Percentiles rank a stretch among this genome's conserved stretches.
Conservation (phyloP, 2,797 vertebrate species). For the Amphiprion clarkii region DNA sequence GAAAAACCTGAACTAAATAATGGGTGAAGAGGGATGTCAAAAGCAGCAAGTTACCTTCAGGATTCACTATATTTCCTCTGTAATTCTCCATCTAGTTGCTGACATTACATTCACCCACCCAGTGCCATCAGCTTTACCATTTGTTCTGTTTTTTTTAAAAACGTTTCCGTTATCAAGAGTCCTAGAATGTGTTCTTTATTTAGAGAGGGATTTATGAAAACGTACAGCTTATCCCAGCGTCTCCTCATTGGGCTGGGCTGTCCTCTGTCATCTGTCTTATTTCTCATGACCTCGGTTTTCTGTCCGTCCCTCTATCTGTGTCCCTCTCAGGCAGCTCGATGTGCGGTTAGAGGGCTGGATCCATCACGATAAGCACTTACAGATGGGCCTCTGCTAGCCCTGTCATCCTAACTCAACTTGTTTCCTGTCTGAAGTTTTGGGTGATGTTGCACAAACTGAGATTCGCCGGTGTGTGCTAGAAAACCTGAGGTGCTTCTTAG, state of each 20-base stretch:
- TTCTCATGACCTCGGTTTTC: slow-evolving; percentile 72
- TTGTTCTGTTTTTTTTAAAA: neutral
- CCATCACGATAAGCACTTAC: slow-evolving; percentile 81
- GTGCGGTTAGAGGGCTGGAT: slow-evolving; percentile 75
- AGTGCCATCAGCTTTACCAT: neutral
- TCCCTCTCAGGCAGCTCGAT: slow-evolving; percentile 60
- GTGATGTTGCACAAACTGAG: neutral
- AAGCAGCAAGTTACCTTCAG: slow-evolving; percentile 1
- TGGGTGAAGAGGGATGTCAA: no score
- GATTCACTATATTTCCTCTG: slow-evolving; percentile 15
- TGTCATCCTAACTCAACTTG: slow-evolving; percentile 54
- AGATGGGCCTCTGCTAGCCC: slow-evolving; percentile 75
- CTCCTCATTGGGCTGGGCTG: slow-evolving; percentile 49
- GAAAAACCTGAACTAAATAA: neutral
- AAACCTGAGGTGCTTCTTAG: neutral
- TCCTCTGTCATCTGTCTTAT: slow-evolving; percentile 79
- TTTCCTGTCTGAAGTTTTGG: slow-evolving; percentile 40
- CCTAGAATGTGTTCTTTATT: slow-evolving; percentile 36
- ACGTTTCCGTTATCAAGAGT: slow-evolving; percentile 20
- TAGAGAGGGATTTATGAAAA: slow-evolving; percentile 40
- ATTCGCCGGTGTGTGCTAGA: neutral
- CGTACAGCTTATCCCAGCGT: slow-evolving; percentile 16
- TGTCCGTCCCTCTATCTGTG: slow-evolving; percentile 68
- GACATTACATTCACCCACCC: neutral
- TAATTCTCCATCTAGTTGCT: neutral